Evolutionary conservation across 2,113 vertebrate genomes (phyloP).

Genomic region (Paralichthys olivaceus): DNA sequence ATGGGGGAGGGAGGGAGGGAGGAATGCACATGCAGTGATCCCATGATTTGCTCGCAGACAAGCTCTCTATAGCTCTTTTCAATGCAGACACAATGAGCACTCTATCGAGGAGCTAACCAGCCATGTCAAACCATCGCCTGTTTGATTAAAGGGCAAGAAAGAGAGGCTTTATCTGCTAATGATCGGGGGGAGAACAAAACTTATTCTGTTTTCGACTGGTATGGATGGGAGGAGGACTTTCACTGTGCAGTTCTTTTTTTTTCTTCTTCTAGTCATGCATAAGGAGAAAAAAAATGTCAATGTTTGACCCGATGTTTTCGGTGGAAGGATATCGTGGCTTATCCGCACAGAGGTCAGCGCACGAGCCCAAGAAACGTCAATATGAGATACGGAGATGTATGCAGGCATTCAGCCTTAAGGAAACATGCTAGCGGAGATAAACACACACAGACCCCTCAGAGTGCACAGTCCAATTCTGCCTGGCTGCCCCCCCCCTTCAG

Average conservation of each 20-base stretch:
- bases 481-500: background rate
- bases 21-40: slow-evolving; percentile 74
- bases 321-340: slow-evolving; percentile 48
- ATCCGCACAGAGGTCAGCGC: slow-evolving; percentile 65
- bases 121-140: slow-evolving; percentile 76
- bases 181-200: slow-evolving; percentile 66
- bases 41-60: slow-evolving; percentile 77
- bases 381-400: slow-evolving; percentile 57
- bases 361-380: slow-evolving; percentile 61
- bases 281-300: slow-evolving; percentile 63
- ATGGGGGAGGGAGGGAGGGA: slow-evolving; percentile 25
- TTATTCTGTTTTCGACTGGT: slow-evolving; percentile 67
- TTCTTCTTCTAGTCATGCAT: slow-evolving; percentile 22
- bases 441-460: slow-evolving; percentile 21
- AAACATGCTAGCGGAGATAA: slow-evolving; percentile 38
- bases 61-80: slow-evolving; percentile 73
- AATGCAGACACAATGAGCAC: slow-evolving; percentile 76
- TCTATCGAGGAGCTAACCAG: slow-evolving; percentile 79
- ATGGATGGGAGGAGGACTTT: slow-evolving; percentile 36
- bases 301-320: slow-evolving; percentile 61
- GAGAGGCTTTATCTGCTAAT: slow-evolving; percentile 77
- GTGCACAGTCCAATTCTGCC: background rate
- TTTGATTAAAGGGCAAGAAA: slow-evolving; percentile 81
- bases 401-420: slow-evolving; percentile 54
- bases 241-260: slow-evolving; percentile 29